Base-by-base conservation (phyloP, 1,140 invertebrate genomes). In the Drosophila fuyamai region DNA sequence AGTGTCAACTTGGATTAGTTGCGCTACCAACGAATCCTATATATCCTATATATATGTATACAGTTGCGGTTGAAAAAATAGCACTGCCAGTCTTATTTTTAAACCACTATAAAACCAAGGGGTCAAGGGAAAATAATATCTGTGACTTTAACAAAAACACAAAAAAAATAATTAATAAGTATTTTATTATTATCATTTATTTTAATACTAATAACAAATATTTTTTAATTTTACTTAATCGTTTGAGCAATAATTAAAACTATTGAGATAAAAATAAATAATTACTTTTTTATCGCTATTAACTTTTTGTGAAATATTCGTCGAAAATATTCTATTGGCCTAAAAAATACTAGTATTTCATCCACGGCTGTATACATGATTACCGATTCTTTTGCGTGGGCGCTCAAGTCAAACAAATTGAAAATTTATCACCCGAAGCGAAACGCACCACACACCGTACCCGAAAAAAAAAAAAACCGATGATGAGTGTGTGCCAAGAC, bases 341-440 rank as follows among this genome's bases (percentile, higher is more conserved):
- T 8, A 32, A 32, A 29, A 44, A 44, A 4, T 12, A 13, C 48
- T 16, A 51, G 14, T 51, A 2, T 10, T 16, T 14, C n/a, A 4
- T n/a, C 29, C n/a, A 8, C n/a, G 0, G n/a, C 29, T 16, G 29
- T 9, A 29, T 13, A 13, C 12, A 56, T 40, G 44, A 13, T 41
- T 41, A 16, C 9, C 14, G 41, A 50, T 32, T 27, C 32, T 29
- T 36, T 36, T 63, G 70, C 57, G 81, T 80, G 77, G 66, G 81
- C 75, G 79, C 82, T 84, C 79, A 83, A 89, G 83, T 83, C 84
- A 88, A 88, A 73, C 83, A 83, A 88, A 88, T 88, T 88, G 84
- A 88, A 76, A 88, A 88, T 88, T 88, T 88, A 89, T 88, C 83
- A 88, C 84, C 83, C 81, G 59, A 44, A 72, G 43, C 38, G 41